phyloP scores from a whole-genome alignment of 1,140 invertebrate genomes.

The Tribolium madens region DNA sequence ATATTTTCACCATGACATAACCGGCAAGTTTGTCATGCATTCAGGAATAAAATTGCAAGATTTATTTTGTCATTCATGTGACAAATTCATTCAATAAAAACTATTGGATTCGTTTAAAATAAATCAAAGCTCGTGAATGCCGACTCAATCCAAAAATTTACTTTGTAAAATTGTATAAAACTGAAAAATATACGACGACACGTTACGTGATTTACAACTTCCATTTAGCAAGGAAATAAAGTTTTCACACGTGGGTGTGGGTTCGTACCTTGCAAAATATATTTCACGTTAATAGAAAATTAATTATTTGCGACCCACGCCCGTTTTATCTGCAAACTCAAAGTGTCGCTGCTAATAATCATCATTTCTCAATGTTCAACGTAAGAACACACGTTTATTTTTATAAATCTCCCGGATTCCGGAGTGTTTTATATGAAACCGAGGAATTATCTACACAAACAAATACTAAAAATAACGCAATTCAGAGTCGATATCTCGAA shows the following conservation, averaged over 20 bases:
- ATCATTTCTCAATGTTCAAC: conserved; percentile 3
- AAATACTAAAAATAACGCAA: conserved; percentile 34
- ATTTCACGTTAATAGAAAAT: conserved; percentile 3
- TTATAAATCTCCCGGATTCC: not conserved
- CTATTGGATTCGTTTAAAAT: not conserved
- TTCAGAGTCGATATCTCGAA: conserved; percentile 27
- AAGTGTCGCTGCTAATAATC: not conserved
- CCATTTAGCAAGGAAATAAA: not conserved
- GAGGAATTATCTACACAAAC: conserved; percentile 27
- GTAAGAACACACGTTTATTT: too few species aligned
- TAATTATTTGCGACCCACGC: conserved; percentile 7
- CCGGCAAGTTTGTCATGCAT: too few species aligned
- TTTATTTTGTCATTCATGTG: not conserved
- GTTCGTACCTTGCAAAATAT: not conserved
- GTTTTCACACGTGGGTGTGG: not conserved
- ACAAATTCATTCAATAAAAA: not conserved
- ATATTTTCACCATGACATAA: not conserved
- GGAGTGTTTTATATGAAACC: conserved; percentile 4
- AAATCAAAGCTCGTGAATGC: not conserved
- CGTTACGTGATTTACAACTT: not conserved
- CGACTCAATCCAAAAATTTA: not conserved
- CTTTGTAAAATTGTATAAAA: not conserved
- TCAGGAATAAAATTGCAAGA: too few species aligned
- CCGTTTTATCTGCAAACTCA: not conserved
- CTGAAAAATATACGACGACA: not conserved